Base-by-base conservation (phyloP, 2,888 invertebrate species). In the Coremacera marginata region DNA sequence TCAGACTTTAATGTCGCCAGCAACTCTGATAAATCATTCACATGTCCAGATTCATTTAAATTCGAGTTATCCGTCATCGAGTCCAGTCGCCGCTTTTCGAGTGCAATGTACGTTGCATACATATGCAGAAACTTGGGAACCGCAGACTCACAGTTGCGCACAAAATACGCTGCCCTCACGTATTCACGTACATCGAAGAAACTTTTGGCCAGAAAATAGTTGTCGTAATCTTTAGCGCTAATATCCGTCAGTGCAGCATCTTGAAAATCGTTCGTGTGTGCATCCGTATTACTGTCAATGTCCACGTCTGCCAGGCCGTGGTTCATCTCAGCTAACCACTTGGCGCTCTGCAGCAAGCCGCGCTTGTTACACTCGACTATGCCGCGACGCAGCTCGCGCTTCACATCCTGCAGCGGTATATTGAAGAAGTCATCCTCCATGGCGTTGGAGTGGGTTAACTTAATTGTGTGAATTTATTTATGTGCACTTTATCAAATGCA, bases 161-260 rank as follows among this genome's bases (percentile, higher is more conserved):
- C 91, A 85, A 95, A 96, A 90, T 94, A 94, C 0, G 96, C 95
- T 75, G 95, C 94, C 85, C 96, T 78, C 37, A 97, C 96, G 88
- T 96, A 98, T 88, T 98, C 98, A 83, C 95, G 94, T 63, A 95
- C 91, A 89, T 98, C 96, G 86, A 97, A 97, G 88, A 96, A 97
- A 80, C 94, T 94, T 88, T 96, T 96, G 0, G 96, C 95, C 81
- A 97, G 88, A 57, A 92, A 91, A 87, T 95, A 97, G 31, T 95
- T 95, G 76, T 93, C 92, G 34, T 90, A 90, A 9, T 90, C 88
- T 67, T 91, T 90, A 8, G 90, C 88, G 55, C 91, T 88, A 67
- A 91, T 90, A 4, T 89, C 86, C 3, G 84, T 83, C 57, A 87
- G 44, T 11, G 76, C 77, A 9, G 79, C 77, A 19, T 82, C 82